A percentile compares a stretch with the other conserved stretches of the same genome.
These are phyloP conservation scores for Gobius niger DNA, from an alignment of 2,113 vertebrate species.

Conservation along the genomic window DNA sequence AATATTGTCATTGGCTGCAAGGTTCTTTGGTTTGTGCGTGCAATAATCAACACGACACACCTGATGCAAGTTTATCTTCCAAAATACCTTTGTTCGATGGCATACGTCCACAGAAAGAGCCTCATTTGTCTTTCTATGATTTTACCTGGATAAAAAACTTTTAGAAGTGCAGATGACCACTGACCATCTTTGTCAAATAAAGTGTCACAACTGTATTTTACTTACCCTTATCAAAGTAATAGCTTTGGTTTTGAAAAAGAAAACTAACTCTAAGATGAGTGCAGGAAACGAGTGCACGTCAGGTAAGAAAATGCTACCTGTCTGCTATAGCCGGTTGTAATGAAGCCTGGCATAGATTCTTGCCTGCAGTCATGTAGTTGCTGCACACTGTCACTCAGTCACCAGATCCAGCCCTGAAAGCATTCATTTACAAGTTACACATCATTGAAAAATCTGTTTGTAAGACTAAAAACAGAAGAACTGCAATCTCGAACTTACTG, in stretches of 20 bases:
- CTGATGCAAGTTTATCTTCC: neutral
- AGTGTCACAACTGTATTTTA: neutral
- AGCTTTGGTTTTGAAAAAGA: neutral
- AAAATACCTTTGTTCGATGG: slow-evolving; percentile 5
- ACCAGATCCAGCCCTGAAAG: slow-evolving; percentile 43
- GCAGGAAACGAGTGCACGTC: neutral
- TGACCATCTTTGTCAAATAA: neutral
- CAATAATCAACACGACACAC: neutral
- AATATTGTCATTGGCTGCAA: neutral
- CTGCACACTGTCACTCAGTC: slow-evolving; percentile 47
- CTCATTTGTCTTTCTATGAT: slow-evolving; percentile 1
- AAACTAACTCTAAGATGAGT: slow-evolving; percentile 13
- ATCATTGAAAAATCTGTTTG: slow-evolving; percentile 32
- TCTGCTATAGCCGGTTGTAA: slow-evolving; percentile 32
- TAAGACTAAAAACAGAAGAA: slow-evolving; percentile 27
- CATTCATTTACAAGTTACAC: slow-evolving; percentile 57
- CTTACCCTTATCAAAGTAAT: no score
- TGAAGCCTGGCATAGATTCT: slow-evolving; percentile 58
- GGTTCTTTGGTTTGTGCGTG: neutral
- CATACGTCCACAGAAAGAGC: neutral
- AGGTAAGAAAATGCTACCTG: slow-evolving; percentile 37
- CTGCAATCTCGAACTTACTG: slow-evolving; percentile 6
- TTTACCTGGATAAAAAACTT: neutral
- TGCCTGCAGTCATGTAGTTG: slow-evolving; percentile 49
- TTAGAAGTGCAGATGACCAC: neutral